Evolutionary conservation across 2,888 invertebrate genomes (phyloP).

Genomic region (Eumerus sabulonum): DNA sequence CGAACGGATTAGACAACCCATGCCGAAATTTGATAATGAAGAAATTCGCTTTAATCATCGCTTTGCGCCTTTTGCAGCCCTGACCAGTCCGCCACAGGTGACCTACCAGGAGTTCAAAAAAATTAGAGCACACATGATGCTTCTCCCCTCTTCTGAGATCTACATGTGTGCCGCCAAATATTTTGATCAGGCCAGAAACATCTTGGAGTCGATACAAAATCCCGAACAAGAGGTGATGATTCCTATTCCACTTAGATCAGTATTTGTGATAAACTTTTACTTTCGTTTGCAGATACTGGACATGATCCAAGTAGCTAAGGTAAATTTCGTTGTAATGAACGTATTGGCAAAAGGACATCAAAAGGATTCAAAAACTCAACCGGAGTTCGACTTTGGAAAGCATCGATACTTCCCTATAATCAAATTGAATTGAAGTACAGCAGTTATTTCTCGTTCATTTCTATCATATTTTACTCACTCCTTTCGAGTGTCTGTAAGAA

Average conservation of each 20-base stretch:
- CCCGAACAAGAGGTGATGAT: slow-evolving; percentile 87
- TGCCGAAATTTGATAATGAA: slow-evolving; percentile 94
- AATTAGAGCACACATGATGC: slow-evolving; percentile 86
- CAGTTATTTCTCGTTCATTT: background rate
- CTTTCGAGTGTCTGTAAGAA: background rate
- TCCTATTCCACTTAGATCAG: no score
- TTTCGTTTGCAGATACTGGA: slow-evolving; percentile 83
- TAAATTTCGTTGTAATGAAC: slow-evolving; percentile 97
- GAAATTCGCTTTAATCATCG: slow-evolving; percentile 96
- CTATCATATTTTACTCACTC: background rate
- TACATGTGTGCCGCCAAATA: slow-evolving; percentile 93
- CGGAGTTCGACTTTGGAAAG: slow-evolving; percentile 93
- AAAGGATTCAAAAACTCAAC: slow-evolving; percentile 89
- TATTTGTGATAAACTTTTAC: no score
- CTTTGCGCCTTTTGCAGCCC: slow-evolving; percentile 91
- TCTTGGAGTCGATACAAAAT: slow-evolving; percentile 90
- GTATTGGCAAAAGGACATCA: slow-evolving; percentile 95
- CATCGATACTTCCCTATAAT: slow-evolving; percentile 96
- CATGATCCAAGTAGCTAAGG: slow-evolving; percentile 94
- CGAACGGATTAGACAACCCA: slow-evolving; percentile 90
- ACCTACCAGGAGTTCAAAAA: slow-evolving; percentile 93
- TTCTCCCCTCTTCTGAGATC: slow-evolving; percentile 81
- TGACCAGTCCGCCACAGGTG: slow-evolving; percentile 93
- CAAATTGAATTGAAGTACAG: slow-evolving; percentile 80
- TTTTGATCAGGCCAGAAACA: slow-evolving; percentile 93